phyloP scores from a whole-genome alignment of 2,888 invertebrate species.

The Ophion costatus region DNA sequence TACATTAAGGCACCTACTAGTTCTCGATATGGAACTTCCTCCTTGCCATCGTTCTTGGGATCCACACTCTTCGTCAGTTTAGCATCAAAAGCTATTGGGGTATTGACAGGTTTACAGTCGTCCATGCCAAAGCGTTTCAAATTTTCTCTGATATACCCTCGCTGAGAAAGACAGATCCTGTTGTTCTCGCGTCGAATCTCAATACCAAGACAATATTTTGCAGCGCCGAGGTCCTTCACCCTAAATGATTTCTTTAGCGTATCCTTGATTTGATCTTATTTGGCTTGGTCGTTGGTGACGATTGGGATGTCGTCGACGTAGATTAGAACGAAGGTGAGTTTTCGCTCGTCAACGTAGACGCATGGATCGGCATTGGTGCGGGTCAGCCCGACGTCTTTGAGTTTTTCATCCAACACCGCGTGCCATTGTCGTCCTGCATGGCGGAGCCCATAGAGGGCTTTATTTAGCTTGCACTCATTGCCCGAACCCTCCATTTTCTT shows the following conservation, averaged over 20 bases:
- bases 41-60: slow-evolving; percentile 18
- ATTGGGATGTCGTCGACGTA: slow-evolving; percentile 9
- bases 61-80: slow-evolving; percentile 44
- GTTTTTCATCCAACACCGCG: background rate
- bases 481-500: slow-evolving; percentile 39
- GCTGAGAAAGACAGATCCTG: slow-evolving; percentile 43
- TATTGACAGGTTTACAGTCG: slow-evolving; percentile 72
- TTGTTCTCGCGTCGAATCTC: slow-evolving; percentile 50
- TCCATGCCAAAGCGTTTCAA: slow-evolving; percentile 72
- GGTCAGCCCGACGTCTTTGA: background rate
- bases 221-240: slow-evolving; percentile 65
- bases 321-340: slow-evolving; percentile 68
- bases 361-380: background rate
- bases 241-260: slow-evolving; percentile 57
- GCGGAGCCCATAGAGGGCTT: slow-evolving; percentile 38
- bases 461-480: slow-evolving; percentile 64
- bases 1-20: slow-evolving; percentile 67
- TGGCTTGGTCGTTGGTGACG: slow-evolving; percentile 58
- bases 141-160: slow-evolving; percentile 67
- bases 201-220: slow-evolving; percentile 69
- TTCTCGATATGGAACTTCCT: slow-evolving; percentile 62
- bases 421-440: background rate
- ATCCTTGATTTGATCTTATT: slow-evolving; percentile 26
- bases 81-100: slow-evolving; percentile 65
- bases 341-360: background rate